A percentile compares a stretch with the other conserved stretches of the same genome.
phyloP scores from a whole-genome alignment of 2,888 invertebrate species.

The Chymomyza caudatula region DNA sequence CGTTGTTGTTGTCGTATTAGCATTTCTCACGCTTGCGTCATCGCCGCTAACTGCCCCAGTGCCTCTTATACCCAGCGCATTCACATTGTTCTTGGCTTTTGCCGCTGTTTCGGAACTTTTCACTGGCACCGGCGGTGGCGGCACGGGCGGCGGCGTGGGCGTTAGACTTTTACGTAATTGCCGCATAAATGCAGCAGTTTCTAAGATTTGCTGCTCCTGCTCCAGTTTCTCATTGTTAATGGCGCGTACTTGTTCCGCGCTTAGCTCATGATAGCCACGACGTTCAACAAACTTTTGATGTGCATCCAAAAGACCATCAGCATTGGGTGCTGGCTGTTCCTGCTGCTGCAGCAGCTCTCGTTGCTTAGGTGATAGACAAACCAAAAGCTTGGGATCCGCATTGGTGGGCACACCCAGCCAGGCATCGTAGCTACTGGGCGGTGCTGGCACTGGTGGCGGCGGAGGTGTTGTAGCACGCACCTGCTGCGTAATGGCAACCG shows the following conservation, averaged over 20 bases:
- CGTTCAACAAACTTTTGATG: slow-evolving; percentile 85
- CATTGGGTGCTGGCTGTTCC: slow-evolving; percentile 65
- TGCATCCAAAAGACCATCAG: slow-evolving; percentile 83
- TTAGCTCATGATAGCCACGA: slow-evolving; percentile 80
- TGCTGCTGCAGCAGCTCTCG: slow-evolving; percentile 81
- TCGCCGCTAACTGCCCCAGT: slow-evolving; percentile 12
- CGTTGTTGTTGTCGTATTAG: slow-evolving; percentile 34
- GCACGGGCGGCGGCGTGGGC: slow-evolving; percentile 68
- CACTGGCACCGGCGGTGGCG: slow-evolving; percentile 74
- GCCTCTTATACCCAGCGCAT: not conserved
- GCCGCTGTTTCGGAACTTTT: slow-evolving; percentile 72
- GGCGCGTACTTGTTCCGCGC: slow-evolving; percentile 65
- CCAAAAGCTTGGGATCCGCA: slow-evolving; percentile 81
- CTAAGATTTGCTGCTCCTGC: slow-evolving; percentile 62
- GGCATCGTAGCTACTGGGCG: slow-evolving; percentile 54
- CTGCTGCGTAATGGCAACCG: slow-evolving; percentile 17
- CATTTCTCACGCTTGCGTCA: slow-evolving; percentile 53
- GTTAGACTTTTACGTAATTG: slow-evolving; percentile 75
- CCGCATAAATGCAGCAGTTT: slow-evolving; percentile 71
- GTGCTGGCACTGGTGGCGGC: slow-evolving; percentile 43
- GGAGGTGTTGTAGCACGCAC: slow-evolving; percentile 23
- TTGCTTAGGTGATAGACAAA: slow-evolving; percentile 87
- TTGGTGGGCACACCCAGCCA: slow-evolving; percentile 83
- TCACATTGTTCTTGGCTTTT: slow-evolving; percentile 56
- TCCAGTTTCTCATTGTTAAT: slow-evolving; percentile 67